phyloP scores from a whole-genome alignment of 2,888 invertebrate genomes.

The Microctonus aethiopoides region DNA sequence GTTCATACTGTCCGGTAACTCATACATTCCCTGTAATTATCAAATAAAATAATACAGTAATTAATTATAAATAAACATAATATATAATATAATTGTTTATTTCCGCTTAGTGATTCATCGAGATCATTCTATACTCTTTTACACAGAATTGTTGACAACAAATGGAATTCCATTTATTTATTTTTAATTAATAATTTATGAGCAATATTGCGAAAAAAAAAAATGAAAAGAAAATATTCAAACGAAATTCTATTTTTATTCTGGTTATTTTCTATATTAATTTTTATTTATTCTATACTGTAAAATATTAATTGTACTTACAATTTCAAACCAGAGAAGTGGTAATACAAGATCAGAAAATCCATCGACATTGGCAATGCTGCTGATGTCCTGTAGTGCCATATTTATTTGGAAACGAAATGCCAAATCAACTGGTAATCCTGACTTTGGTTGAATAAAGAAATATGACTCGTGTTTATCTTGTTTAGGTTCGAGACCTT shows the following conservation, averaged over 20 bases:
- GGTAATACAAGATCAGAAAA: conserved; percentile 83
- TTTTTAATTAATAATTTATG: not conserved
- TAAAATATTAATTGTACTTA: conserved; percentile 70
- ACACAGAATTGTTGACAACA: not conserved
- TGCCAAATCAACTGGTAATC: conserved; percentile 81
- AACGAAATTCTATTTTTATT: not conserved
- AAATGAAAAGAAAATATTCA: not conserved
- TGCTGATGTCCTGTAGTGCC: conserved; percentile 77
- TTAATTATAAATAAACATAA: not conserved
- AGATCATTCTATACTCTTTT: not conserved
- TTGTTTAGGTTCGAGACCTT: conserved; percentile 74
- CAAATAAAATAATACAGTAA: not conserved
- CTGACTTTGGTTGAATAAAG: conserved; percentile 84
- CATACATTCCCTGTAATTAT: conserved; percentile 75
- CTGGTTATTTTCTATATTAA: not conserved
- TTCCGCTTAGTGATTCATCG: not conserved
- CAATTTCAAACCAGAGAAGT: conserved; percentile 90
- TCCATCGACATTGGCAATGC: conserved; percentile 74
- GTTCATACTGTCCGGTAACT: conserved; percentile 73
- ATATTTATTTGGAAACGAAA: conserved; percentile 89
- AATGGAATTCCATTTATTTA: not conserved
- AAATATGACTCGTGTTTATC: conserved; percentile 77
- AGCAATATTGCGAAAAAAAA: not conserved
- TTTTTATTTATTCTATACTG: not conserved
- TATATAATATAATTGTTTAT: not conserved